Evolutionary conservation across 1,140 invertebrate genomes (phyloP), one percentile per base, ranked within the genome.

Genomic region (Nasonia longicornis): DNA sequence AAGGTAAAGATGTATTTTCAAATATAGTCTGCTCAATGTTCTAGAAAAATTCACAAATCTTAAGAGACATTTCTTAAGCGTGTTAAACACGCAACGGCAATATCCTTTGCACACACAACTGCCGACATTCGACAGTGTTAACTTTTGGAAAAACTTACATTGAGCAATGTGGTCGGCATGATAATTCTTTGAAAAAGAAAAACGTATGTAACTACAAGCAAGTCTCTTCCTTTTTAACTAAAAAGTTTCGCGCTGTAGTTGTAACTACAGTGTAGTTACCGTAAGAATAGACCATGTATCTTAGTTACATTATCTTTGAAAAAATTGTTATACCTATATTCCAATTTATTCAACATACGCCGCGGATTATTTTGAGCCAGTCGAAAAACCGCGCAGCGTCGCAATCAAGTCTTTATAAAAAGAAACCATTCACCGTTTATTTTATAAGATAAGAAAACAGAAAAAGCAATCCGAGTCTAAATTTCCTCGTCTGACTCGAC

Each of bases 341-440:
- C 35, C 2, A 70, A 64, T 45, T 3, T 45, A 63, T 79, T 72
- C 82, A 83, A 84, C 72, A 82, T 71, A 67, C 77, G 75, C 81
- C 84, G 45, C 84, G 80, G 85, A 83, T 76, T 73, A 84, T 84
- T 85, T 86, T 84, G 63, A 86, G 11, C 69, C 84, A 86, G 84
- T 84, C 77, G 73, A 85, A 83, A 78, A 76, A 83, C 82, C 82
- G 81, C 64, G 66, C 83, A 78, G 70, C 69, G 11, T 86, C 79
- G 82, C 80, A 74, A 76, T 84, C 77, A 71, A 58, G 2, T 22
- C 77, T 82, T 83, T 26, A 26, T 26, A 70, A 86, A 87, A 79
- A 63, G 85, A 86, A 83, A 84, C 29, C 52, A 58, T 83, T 80
- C 11, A 77, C 63, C 64, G 7, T 66, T 75, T 81, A 38, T 66